A percentile compares a stretch with the other conserved stretches of the same genome.
These are phyloP conservation scores for Nemotelus pantherinus DNA, from an alignment of 2,888 invertebrate genomes.

Conservation along the genomic window DNA sequence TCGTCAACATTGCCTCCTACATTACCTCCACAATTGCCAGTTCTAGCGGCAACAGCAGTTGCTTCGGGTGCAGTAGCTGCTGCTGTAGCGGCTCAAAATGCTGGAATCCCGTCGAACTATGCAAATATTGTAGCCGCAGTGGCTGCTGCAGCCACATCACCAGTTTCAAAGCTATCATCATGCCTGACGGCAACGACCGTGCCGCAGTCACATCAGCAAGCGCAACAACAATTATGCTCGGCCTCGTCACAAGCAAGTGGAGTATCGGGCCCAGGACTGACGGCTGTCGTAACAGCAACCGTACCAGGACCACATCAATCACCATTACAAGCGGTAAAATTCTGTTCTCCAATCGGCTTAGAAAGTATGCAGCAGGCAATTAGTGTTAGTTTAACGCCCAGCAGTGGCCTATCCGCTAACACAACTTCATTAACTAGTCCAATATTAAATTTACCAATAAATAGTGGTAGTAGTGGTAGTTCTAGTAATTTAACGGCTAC, in stretches of 20 bases:
- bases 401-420: slow-evolving; percentile 44
- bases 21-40: slow-evolving; percentile 51
- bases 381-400: slow-evolving; percentile 37
- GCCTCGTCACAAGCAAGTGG: slow-evolving; percentile 44
- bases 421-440: slow-evolving; percentile 48
- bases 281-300: slow-evolving; percentile 43
- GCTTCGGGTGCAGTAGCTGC: neutral
- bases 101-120: slow-evolving; percentile 47
- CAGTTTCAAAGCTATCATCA: slow-evolving; percentile 51
- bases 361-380: slow-evolving; percentile 44
- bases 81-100: slow-evolving; percentile 45
- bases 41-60: slow-evolving; percentile 57
- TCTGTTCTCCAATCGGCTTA: slow-evolving; percentile 38
- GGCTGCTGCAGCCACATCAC: slow-evolving; percentile 52
- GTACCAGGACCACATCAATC: slow-evolving; percentile 48
- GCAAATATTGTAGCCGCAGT: slow-evolving; percentile 51
- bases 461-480: slow-evolving; percentile 47
- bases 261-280: slow-evolving; percentile 36
- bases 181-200: slow-evolving; percentile 5
- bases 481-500: slow-evolving; percentile 25
- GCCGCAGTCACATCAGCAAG: neutral
- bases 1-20: slow-evolving; percentile 49
- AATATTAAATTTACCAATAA: slow-evolving; percentile 47
- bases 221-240: slow-evolving; percentile 21
- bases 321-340: slow-evolving; percentile 47